Percentiles rank a stretch among this genome's conserved stretches.
These are phyloP conservation scores for Zonitis immaculata DNA, from an alignment of 2,888 invertebrate species.

Conservation along the genomic window DNA sequence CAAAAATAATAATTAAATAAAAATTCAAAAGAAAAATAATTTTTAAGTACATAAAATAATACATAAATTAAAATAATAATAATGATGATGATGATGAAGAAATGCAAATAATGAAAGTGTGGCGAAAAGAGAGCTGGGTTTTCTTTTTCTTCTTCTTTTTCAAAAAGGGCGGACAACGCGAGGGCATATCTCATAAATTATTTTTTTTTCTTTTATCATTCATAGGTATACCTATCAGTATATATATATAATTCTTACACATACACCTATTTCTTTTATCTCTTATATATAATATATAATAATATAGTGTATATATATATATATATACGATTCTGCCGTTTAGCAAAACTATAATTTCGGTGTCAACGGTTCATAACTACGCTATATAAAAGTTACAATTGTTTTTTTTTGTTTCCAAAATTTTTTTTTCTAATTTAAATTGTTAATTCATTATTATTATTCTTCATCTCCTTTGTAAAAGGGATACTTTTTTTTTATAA, in stretches of 20 bases:
- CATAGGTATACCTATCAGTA: constrained; percentile 36
- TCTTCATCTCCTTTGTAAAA: constrained; percentile 40
- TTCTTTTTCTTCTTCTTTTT: too few species aligned
- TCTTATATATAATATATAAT: constrained; percentile 28
- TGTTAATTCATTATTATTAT: neutral
- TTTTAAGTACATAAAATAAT: constrained; percentile 31
- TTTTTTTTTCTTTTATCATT: neutral
- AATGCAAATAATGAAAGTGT: constrained; percentile 39
- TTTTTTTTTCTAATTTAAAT: neutral
- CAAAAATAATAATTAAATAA: constrained; percentile 36
- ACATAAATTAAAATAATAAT: constrained; percentile 22
- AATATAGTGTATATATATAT: constrained; percentile 46
- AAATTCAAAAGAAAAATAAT: constrained; percentile 27
- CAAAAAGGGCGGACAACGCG: neutral
- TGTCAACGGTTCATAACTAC: constrained; percentile 44
- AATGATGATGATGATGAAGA: constrained; percentile 27
- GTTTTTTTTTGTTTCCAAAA: constrained; percentile 34
- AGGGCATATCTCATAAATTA: constrained; percentile 7
- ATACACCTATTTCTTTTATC: constrained; percentile 42
- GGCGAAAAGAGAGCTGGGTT: neutral
- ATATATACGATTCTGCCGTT: constrained; percentile 45
- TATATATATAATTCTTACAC: constrained; percentile 34
- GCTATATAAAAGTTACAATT: constrained; percentile 48
- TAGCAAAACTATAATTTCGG: constrained; percentile 48
- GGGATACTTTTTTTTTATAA: constrained; percentile 45